A percentile compares a stretch with the other conserved stretches of the same genome.
Evolutionary conservation across 64 coral and sea anemone species (phyloP).

Genomic region (Exaiptasia diaphana): DNA sequence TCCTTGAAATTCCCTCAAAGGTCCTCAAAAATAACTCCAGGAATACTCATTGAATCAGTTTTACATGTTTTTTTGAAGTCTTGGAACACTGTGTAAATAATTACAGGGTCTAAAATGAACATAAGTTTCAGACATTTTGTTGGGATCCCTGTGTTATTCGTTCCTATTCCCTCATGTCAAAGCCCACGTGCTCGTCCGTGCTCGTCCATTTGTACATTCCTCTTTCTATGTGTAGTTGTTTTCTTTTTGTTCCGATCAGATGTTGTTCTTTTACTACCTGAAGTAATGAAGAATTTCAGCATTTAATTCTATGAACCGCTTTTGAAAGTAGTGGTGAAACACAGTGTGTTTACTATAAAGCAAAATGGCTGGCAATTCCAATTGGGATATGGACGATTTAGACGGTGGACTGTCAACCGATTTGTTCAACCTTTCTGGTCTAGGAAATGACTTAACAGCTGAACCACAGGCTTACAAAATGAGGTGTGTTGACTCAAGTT

Average conservation of each 20-base stretch:
- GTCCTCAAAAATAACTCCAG: too few species aligned
- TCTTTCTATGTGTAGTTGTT: neutral
- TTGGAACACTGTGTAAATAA: too few species aligned
- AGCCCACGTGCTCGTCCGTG: constrained; percentile 10
- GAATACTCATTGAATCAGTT: too few species aligned
- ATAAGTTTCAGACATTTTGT: too few species aligned
- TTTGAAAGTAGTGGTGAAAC: neutral
- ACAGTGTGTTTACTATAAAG: neutral
- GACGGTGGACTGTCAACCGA: constrained; percentile 84
- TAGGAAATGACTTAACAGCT: constrained; percentile 77
- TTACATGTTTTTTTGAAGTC: too few species aligned
- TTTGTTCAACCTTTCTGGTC: constrained; percentile 77
- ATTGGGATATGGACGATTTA: constrained; percentile 82
- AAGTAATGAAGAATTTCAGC: too few species aligned
- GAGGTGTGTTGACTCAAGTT: too few species aligned
- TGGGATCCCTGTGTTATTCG: neutral
- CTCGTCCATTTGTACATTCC: neutral
- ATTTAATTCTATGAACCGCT: neutral
- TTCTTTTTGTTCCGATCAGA: neutral
- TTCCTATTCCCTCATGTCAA: constrained; percentile 28
- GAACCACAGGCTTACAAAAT: constrained; percentile 82
- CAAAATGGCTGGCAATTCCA: constrained; percentile 65
- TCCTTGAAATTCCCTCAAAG: too few species aligned
- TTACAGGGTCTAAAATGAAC: too few species aligned
- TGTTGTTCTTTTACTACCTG: neutral